These are phyloP conservation scores for Lymantria monacha DNA, from an alignment of 2,888 invertebrate species.

Conservation along the genomic window DNA sequence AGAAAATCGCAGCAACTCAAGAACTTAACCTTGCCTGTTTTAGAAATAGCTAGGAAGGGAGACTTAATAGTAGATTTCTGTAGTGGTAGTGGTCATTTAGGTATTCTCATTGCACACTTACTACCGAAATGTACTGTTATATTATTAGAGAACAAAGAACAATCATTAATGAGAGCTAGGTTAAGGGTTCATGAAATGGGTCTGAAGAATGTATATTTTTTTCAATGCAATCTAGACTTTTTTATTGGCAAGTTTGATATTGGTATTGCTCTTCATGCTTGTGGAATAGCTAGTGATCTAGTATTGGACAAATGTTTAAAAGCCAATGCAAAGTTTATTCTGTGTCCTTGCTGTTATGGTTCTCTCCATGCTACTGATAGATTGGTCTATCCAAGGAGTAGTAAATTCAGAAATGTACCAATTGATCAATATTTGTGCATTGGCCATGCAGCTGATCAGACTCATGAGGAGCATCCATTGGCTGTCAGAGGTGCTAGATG, in stretches of 20 bases:
- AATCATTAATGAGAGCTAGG: slow-evolving; percentile 89
- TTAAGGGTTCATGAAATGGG: slow-evolving; percentile 85
- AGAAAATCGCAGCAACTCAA: slow-evolving; percentile 94
- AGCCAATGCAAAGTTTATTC: slow-evolving; percentile 90
- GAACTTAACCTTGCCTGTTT: slow-evolving; percentile 89
- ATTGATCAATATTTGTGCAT: slow-evolving; percentile 88
- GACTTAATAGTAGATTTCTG: slow-evolving; percentile 95
- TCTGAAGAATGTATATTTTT: slow-evolving; percentile 88
- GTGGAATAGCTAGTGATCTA: slow-evolving; percentile 96
- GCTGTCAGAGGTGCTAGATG: slow-evolving; percentile 90
- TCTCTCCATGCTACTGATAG: slow-evolving; percentile 91
- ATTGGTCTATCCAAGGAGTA: slow-evolving; percentile 91
- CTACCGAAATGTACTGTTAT: slow-evolving; percentile 90
- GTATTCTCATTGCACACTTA: slow-evolving; percentile 90
- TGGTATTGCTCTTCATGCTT: slow-evolving; percentile 95
- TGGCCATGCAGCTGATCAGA: slow-evolving; percentile 96
- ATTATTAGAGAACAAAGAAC: slow-evolving; percentile 95
- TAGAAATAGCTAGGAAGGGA: slow-evolving; percentile 85
- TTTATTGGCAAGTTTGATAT: slow-evolving; percentile 91
- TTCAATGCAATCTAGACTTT: slow-evolving; percentile 95
- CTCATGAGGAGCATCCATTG: slow-evolving; percentile 87
- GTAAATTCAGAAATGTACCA: slow-evolving; percentile 72
- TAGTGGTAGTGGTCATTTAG: slow-evolving; percentile 96
- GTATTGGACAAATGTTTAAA: slow-evolving; percentile 92
- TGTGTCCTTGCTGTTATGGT: slow-evolving; percentile 98